Base-by-base conservation (phyloP, 2,888 invertebrate species). In the Pardosa pseudoannulata region DNA sequence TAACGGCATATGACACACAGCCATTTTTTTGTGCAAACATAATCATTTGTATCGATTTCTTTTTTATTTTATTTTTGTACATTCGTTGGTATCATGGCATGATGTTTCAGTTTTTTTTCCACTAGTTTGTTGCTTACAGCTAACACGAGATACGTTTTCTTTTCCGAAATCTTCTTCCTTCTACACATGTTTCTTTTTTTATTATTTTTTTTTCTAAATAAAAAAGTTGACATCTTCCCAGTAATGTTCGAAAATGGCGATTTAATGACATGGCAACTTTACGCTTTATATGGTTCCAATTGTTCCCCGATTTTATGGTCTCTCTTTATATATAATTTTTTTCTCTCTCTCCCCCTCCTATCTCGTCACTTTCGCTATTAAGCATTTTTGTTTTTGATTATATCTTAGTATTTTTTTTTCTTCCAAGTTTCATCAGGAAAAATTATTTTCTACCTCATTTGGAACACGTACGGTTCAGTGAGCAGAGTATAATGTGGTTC, bases 361-460 rank as follows among this genome's bases (percentile, higher is more conserved):
- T 23, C 23, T 23, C 36, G 36, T 36, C 36, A 36, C 36, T 36
- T 36, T 36, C 36, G 5, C 9, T 36, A 9, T 36, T 36, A 36
- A 9, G 6, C 6, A 27, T 32, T 72, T 32, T 73, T 71, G 28
- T 7, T 64, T 13, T 39, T 23, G 31, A 31, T 28, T 39, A 36
- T 36, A 7, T 9, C 9, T 36, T 36, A n/a, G n/a, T n/a, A 7
- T 36, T 5, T 72, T 32, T 39, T 19, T 64, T 72, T 62, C 41
- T 72, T 31, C 41, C 19, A 23, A 29, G 36, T 56, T n/a, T 75
- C 28, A 3, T 23, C 65, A n/a, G 29, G 50, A 50, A 62, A 82
- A 75, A 82, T 75, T 82, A 70, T 72, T 72, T 79, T 72, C 72
- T 72, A 72, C 72, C 71, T 82, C 75, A 75, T 82, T 75, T 75